phyloP scores from a whole-genome alignment of 2,888 invertebrate species.

The Neria commutata region DNA sequence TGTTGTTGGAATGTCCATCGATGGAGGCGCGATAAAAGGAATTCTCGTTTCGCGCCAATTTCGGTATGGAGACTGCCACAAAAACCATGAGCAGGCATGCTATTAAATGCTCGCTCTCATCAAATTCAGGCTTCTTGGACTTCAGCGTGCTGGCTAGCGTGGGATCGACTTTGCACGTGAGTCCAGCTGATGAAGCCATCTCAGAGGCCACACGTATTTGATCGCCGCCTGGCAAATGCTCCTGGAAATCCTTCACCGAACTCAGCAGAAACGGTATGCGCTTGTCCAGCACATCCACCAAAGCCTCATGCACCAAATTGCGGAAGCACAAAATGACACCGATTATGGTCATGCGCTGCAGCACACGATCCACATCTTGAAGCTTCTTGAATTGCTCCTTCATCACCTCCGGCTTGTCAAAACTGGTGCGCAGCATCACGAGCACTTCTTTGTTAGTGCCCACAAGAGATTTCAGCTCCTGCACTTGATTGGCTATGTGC shows the following conservation, averaged over 20 bases:
- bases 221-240: conserved; percentile 89
- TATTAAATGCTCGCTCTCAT: conserved; percentile 90
- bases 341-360: conserved; percentile 96
- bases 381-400: conserved; percentile 91
- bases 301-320: conserved; percentile 89
- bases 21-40: conserved; percentile 87
- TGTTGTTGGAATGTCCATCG: conserved; percentile 97
- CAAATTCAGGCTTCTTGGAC: conserved; percentile 84
- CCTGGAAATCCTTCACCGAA: conserved; percentile 92
- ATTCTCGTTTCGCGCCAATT: conserved; percentile 87
- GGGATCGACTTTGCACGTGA: conserved; percentile 93
- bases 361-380: conserved; percentile 90
- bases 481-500: conserved; percentile 98
- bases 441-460: conserved; percentile 91
- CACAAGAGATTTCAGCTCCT: conserved; percentile 92
- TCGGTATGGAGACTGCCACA: conserved; percentile 96
- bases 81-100: conserved; percentile 98
- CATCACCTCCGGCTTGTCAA: conserved; percentile 98
- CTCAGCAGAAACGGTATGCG: conserved; percentile 95
- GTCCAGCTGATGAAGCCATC: conserved; percentile 96
- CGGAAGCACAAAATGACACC: conserved; percentile 97
- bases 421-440: conserved; percentile 89
- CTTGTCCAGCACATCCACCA: conserved; percentile 90
- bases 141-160: conserved; percentile 88
- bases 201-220: conserved; percentile 91